phyloP scores from a whole-genome alignment of 2,888 invertebrate genomes.

The Lydus trimaculatus region DNA sequence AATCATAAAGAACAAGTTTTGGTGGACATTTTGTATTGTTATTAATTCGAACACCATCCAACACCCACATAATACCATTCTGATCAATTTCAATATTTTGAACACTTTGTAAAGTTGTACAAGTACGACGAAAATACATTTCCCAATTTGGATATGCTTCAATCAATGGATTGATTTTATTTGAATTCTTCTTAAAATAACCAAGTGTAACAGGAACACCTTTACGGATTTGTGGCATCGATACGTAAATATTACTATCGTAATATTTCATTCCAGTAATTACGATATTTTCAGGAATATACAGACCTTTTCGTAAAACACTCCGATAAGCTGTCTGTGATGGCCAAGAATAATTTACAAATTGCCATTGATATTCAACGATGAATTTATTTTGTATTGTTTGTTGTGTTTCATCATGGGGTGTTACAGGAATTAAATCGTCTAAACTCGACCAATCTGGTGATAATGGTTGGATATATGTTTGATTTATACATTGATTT shows the following conservation, averaged over 20 bases:
- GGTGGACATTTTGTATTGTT: slow-evolving; percentile 70
- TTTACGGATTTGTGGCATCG: slow-evolving; percentile 70
- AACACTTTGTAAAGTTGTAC: slow-evolving; percentile 73
- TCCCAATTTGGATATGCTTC: slow-evolving; percentile 76
- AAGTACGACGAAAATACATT: slow-evolving; percentile 65
- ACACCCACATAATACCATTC: slow-evolving; percentile 73
- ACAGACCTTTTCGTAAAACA: slow-evolving; percentile 66
- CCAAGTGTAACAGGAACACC: slow-evolving; percentile 76
- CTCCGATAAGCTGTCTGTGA: slow-evolving; percentile 64
- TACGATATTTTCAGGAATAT: slow-evolving; percentile 72
- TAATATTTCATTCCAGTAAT: slow-evolving; percentile 74
- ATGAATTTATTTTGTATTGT: slow-evolving; percentile 5
- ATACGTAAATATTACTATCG: slow-evolving; percentile 71
- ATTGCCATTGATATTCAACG: slow-evolving; percentile 70
- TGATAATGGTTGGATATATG: background rate
- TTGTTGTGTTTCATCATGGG: background rate
- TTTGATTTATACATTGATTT: background rate
- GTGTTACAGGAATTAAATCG: background rate
- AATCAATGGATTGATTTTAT: slow-evolving; percentile 64
- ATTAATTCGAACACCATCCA: slow-evolving; percentile 66
- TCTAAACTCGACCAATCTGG: background rate
- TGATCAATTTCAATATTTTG: slow-evolving; percentile 78
- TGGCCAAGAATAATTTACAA: slow-evolving; percentile 73
- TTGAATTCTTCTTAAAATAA: slow-evolving; percentile 57
- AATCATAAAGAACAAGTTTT: slow-evolving; percentile 71